Conservation (phyloP, 2,888 invertebrate species). For the Arrhopalites spinosus region DNA sequence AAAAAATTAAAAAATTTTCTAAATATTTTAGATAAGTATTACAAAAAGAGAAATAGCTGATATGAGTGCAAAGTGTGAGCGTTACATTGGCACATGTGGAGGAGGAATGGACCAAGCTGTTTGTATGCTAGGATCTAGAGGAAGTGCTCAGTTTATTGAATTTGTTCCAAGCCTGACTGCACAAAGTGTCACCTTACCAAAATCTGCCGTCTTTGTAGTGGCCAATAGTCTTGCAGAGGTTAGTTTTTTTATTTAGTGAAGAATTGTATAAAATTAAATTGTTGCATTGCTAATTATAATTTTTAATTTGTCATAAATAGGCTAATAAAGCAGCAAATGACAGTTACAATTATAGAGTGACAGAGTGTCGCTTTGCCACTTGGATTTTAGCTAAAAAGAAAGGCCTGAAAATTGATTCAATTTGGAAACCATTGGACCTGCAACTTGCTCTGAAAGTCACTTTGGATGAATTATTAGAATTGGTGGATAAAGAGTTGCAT, state of each 20-base stretch:
- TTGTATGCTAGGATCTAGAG: slow-evolving; percentile 78
- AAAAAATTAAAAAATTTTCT: no score
- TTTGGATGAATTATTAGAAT: slow-evolving; percentile 69
- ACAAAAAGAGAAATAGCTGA: slow-evolving; percentile 74
- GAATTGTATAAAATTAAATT: no score
- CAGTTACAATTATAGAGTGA: slow-evolving; percentile 85
- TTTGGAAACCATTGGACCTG: slow-evolving; percentile 73
- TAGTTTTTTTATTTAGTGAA: no score
- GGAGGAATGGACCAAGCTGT: slow-evolving; percentile 99
- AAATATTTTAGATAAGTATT: slow-evolving; percentile 58
- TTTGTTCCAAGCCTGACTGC: slow-evolving; percentile 81
- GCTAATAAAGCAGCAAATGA: slow-evolving; percentile 93
- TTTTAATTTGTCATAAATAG: no score
- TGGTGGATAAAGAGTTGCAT: slow-evolving; percentile 69
- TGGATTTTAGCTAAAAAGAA: slow-evolving; percentile 73
- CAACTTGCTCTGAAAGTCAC: slow-evolving; percentile 70
- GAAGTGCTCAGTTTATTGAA: slow-evolving; percentile 88
- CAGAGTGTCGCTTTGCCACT: slow-evolving; percentile 91
- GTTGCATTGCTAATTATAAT: no score
- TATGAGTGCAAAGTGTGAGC: slow-evolving; percentile 86
- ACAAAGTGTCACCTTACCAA: slow-evolving; percentile 77
- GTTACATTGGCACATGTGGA: slow-evolving; percentile 95
- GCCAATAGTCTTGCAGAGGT: slow-evolving; percentile 81
- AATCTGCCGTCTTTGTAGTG: slow-evolving; percentile 85
- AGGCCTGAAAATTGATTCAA: slow-evolving; percentile 68